phyloP scores from a whole-genome alignment of 2,888 invertebrate species.

The Epinotia bilunana region DNA sequence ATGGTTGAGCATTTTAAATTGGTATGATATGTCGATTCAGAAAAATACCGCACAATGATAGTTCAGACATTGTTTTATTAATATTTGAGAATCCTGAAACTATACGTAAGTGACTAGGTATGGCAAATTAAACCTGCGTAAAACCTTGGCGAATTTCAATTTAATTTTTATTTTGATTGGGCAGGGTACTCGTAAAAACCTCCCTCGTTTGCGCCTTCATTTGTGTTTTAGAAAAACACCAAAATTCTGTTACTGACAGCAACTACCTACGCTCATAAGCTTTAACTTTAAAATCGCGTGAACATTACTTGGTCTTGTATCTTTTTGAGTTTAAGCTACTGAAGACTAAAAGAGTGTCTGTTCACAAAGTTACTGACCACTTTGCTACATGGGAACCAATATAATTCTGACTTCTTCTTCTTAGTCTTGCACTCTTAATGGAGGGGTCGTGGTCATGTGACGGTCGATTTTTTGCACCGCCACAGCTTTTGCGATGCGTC shows the following conservation, averaged over 20 bases:
- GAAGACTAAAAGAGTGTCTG: background rate
- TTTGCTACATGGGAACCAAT: background rate
- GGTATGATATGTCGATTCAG: background rate
- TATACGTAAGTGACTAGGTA: background rate
- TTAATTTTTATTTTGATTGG: background rate
- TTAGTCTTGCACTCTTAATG: too few relatives aligned
- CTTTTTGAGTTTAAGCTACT: background rate
- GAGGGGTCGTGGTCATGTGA: too few relatives aligned
- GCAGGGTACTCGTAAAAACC: background rate
- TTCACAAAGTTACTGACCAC: slow-evolving; percentile 1
- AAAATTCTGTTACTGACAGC: slow-evolving; percentile 1
- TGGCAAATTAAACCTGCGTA: background rate
- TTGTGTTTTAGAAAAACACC: background rate
- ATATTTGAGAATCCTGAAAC: background rate
- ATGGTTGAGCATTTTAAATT: background rate
- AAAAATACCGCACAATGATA: background rate
- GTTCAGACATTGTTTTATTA: too few relatives aligned
- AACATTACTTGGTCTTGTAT: background rate
- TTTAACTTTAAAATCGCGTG: background rate
- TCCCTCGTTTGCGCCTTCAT: background rate
- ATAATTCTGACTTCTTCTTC: too few relatives aligned
- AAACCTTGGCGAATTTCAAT: background rate
- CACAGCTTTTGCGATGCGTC: too few relatives aligned
- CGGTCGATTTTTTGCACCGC: too few relatives aligned
- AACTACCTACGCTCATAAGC: background rate